Conservation (phyloP, 2,888 invertebrate species). For the Amblyteles armatorius region DNA sequence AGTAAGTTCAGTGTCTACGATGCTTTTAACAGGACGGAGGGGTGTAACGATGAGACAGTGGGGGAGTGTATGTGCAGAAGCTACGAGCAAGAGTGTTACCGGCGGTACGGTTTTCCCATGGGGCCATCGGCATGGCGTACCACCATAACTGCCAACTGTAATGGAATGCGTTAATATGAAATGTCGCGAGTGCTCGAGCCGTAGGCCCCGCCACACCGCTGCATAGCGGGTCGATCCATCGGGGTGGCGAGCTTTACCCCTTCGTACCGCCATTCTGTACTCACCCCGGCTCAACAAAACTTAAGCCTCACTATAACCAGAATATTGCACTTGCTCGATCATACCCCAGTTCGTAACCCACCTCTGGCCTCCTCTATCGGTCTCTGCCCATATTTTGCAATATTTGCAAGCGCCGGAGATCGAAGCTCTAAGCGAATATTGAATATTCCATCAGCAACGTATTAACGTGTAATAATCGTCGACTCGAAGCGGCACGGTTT, state of each 20-base stretch:
- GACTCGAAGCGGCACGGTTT: conserved; percentile 6
- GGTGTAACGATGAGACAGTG: conserved; percentile 54
- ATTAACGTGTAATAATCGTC: conserved; percentile 34
- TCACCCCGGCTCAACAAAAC: conserved; percentile 9
- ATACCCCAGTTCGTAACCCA: background rate
- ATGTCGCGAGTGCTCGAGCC: conserved; percentile 70
- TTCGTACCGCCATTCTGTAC: conserved; percentile 13
- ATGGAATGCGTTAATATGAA: conserved; percentile 82
- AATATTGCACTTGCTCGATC: conserved; percentile 2
- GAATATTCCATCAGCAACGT: background rate
- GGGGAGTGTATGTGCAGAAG: conserved; percentile 22
- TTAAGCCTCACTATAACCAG: conserved; percentile 15
- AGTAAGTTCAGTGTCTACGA: conserved; percentile 63
- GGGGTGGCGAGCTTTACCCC: conserved; percentile 42
- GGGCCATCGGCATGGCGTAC: conserved; percentile 78
- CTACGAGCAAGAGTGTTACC: conserved; percentile 37
- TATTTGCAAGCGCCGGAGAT: background rate
- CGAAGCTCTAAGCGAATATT: conserved; percentile 7
- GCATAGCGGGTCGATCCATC: conserved; percentile 23
- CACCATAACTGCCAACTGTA: conserved; percentile 77
- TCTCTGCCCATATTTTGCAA: background rate
- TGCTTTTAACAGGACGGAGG: conserved; percentile 64
- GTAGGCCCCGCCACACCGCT: conserved; percentile 7
- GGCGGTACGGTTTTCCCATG: conserved; percentile 70
- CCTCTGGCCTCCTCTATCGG: background rate